phyloP scores from a whole-genome alignment of 2,797 vertebrate genomes.

The Notamacropus eugenii region DNA sequence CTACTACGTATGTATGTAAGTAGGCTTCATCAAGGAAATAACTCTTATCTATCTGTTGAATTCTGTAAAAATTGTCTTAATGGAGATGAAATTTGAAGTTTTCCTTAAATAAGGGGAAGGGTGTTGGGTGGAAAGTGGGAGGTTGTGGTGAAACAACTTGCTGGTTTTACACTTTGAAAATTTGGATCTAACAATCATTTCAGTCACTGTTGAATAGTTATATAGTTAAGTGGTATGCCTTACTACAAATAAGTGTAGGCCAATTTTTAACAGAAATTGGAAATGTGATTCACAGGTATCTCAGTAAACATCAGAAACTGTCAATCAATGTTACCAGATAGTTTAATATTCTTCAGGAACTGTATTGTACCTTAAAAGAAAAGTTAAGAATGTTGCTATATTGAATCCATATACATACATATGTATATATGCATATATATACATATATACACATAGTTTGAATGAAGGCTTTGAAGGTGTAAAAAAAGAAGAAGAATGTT shows the following conservation, averaged over 20 bases:
- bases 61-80: not conserved
- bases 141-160: not conserved
- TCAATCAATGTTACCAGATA: not conserved
- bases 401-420: not conserved
- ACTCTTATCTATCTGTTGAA: not conserved
- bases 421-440: too few relatives aligned
- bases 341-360: not conserved
- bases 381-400: not conserved
- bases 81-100: not conserved
- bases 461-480: not conserved
- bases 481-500: not conserved
- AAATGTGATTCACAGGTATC: not conserved
- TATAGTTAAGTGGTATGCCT: not conserved
- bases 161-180: not conserved
- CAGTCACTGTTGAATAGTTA: not conserved
- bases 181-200: not conserved
- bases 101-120: not conserved
- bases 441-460: not conserved
- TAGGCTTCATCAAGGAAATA: not conserved
- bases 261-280: not conserved
- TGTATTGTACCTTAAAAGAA: not conserved
- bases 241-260: not conserved
- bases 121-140: not conserved
- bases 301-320: not conserved
- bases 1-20: not conserved